phyloP scores from a whole-genome alignment of 2,113 vertebrate species.

The Glaucidium brasilianum region DNA sequence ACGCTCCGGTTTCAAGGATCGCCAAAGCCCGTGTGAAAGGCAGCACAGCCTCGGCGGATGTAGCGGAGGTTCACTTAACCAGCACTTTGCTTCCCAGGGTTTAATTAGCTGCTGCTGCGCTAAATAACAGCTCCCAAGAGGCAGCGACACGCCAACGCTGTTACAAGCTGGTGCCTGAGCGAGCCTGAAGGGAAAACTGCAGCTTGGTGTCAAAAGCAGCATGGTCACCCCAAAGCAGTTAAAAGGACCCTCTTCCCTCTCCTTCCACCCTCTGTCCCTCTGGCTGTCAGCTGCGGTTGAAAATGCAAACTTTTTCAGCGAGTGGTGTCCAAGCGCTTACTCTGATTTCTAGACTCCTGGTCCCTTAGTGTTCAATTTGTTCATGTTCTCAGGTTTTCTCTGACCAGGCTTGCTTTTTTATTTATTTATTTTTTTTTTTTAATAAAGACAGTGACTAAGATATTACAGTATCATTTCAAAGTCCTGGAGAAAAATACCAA shows the following conservation, averaged over 20 bases:
- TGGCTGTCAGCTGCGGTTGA: neutral
- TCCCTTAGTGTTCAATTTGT: neutral
- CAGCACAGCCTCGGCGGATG: neutral
- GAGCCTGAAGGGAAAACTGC: neutral
- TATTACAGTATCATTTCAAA: neutral
- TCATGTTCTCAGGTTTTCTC: neutral
- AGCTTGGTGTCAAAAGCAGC: neutral
- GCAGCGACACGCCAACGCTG: rapidly evolving
- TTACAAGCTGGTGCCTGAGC: neutral
- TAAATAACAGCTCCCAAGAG: neutral
- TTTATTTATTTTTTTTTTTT: neutral
- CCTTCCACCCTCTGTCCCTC: neutral
- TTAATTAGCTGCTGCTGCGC: neutral
- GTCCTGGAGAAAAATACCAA: neutral
- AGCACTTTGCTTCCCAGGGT: neutral
- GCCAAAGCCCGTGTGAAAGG: too few relatives aligned
- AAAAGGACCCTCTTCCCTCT: neutral
- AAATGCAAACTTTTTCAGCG: neutral
- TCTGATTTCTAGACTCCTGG: neutral
- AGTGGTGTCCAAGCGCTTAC: neutral
- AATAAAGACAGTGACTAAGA: neutral
- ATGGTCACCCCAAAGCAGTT: neutral
- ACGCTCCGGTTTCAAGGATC: rapidly evolving
- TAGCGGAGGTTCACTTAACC: neutral
- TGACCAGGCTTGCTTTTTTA: neutral